Conservation (phyloP, 2,888 invertebrate genomes). For the Idaea biselata region DNA sequence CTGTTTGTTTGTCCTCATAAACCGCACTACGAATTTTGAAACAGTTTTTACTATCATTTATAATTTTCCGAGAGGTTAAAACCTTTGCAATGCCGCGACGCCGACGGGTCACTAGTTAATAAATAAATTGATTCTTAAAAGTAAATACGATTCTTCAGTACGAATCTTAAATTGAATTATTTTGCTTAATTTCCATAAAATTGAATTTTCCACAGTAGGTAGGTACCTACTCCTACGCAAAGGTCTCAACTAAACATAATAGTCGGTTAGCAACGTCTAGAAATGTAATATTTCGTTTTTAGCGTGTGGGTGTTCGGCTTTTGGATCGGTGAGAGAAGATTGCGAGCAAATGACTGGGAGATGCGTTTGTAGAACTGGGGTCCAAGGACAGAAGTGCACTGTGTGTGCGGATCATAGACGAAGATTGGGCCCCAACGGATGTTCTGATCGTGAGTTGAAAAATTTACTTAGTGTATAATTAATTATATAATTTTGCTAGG, state of each 20-base stretch:
- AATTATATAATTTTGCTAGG: background rate
- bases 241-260: constrained; percentile 12
- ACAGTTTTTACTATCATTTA: too few species aligned
- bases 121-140: background rate
- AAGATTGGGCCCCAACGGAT: constrained; percentile 86
- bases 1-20: too few species aligned
- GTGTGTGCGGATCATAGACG: constrained; percentile 89
- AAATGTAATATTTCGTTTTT: constrained; percentile 30
- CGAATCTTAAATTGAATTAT: background rate
- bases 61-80: too few species aligned
- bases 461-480: too few species aligned
- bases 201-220: background rate
- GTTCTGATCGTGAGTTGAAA: constrained; percentile 69
- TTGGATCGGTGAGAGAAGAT: constrained; percentile 93
- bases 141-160: background rate
- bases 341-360: constrained; percentile 96
- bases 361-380: constrained; percentile 91
- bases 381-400: constrained; percentile 93
- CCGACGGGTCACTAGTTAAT: background rate
- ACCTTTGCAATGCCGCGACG: too few species aligned
- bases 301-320: constrained; percentile 95
- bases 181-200: background rate
- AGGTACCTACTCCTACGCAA: background rate
- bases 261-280: constrained; percentile 1
- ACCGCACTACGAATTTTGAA: too few species aligned